Evolutionary conservation across 2,888 invertebrate species (phyloP).

Genomic region (Tetragnatha montana): DNA sequence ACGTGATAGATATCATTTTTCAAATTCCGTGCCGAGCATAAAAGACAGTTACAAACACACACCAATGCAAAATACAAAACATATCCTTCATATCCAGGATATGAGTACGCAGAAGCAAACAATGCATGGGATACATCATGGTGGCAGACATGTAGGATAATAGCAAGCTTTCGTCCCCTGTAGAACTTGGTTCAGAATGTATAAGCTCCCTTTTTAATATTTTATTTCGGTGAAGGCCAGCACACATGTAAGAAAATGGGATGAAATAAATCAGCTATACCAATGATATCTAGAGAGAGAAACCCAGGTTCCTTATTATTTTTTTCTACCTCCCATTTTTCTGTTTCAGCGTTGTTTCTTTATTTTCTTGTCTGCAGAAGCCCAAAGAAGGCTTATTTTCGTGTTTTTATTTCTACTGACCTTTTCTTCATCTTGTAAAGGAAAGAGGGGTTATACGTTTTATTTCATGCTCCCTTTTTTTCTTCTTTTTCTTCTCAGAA

Average conservation of each 20-base stretch:
- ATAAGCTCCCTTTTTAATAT: constrained; percentile 14
- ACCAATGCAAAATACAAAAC: not conserved
- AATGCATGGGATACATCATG: not conserved
- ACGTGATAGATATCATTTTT: not conserved
- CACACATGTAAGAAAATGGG: not conserved
- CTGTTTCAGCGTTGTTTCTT: not conserved
- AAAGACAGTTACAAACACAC: not conserved
- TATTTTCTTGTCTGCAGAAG: not conserved
- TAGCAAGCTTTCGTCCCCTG: constrained; percentile 4
- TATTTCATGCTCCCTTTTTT: not conserved
- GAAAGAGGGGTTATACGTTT: not conserved
- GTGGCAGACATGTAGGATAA: constrained; percentile 1
- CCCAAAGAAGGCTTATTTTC: not conserved
- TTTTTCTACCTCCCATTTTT: not conserved
- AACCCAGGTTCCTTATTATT: constrained; percentile 4
- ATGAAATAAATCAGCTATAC: constrained; percentile 39
- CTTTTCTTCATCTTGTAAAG: not conserved
- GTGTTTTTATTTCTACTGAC: not conserved
- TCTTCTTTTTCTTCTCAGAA: not conserved
- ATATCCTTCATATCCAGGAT: not conserved
- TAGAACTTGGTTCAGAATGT: not conserved
- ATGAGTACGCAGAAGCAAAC: not conserved
- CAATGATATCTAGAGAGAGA: constrained; percentile 25
- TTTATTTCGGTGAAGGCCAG: not conserved
- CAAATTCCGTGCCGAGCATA: not conserved